Percentiles rank a stretch among this genome's conserved stretches.
Conservation (phyloP, 2,888 invertebrate genomes). For the Meliscaeva auricollis region DNA sequence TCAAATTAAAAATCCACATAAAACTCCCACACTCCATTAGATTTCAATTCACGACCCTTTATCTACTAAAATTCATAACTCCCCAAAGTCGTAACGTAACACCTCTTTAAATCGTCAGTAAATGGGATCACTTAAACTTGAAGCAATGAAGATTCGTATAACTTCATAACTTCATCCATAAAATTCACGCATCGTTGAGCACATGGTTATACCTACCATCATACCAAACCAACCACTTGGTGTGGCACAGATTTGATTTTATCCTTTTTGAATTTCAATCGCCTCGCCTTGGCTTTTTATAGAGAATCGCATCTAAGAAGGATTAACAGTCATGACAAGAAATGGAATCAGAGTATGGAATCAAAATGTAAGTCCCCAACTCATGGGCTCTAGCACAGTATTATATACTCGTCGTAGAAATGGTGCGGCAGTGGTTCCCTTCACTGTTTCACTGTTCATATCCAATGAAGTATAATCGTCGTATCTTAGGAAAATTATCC, state of each 20-base stretch:
- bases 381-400: too few relatives aligned
- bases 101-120: constrained; percentile 37
- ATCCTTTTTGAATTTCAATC: constrained; percentile 68
- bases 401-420: too few relatives aligned
- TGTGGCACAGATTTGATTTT: constrained; percentile 60
- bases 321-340: constrained; percentile 70
- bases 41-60: constrained; percentile 33
- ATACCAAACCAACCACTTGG: constrained; percentile 46
- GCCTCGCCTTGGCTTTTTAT: constrained; percentile 16
- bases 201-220: constrained; percentile 21
- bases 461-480: constrained; percentile 68
- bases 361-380: constrained; percentile 40
- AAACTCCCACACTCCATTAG: constrained; percentile 57
- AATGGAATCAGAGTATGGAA: constrained; percentile 49
- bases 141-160: constrained; percentile 29
- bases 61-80: neutral
- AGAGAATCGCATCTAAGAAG: constrained; percentile 64
- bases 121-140: constrained; percentile 58
- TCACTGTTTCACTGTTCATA: constrained; percentile 24
- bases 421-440: neutral
- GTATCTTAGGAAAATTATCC: constrained; percentile 76
- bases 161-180: constrained; percentile 68
- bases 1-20: constrained; percentile 55
- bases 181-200: constrained; percentile 70
- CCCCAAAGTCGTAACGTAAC: constrained; percentile 23